Evolutionary conservation across 2,797 vertebrate species (phyloP), one percentile per base, ranked within the genome.

Genomic region (Smutsia temminckii): DNA sequence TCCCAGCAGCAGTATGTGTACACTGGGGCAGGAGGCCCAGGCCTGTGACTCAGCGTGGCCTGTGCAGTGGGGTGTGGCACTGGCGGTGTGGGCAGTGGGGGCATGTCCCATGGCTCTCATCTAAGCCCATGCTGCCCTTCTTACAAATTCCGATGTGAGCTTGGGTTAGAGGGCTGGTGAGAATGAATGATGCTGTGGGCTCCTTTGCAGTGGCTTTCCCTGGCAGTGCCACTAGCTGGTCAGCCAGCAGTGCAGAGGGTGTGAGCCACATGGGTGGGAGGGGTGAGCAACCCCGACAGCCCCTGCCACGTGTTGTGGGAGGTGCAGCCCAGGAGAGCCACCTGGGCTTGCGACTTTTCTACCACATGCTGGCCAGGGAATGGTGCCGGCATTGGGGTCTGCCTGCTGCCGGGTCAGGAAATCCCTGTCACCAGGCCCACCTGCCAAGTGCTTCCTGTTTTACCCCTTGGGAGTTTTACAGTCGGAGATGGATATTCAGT

Each of bases 91-190:
- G 32, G 23, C 18, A 55, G 42, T 4, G 12, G 25, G 71, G 27
- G 1, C 7, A 0, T 17, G 40, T 75, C 46, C 46, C 32, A 0
- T 10, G 13, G 29, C 46, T 78, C 51, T 40, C 0, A 16, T 4
- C 27, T 57, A 37, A 78, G 53, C 75, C 3, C 13, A 34, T 13
- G n/a, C 75, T 8, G n/a, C 75, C 53, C n/a, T 57, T 57, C 53
- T 37, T 37, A 57, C 1, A 5, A 9, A 6, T 37, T 37, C n/a
- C 25, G 12, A 37, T 23, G n/a, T 8, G n/a, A 37, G 53, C n/a
- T 75, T 5, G 72, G 29, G 46, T 10, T 51, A 21, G 29, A n/a
- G 10, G 18, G 9, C 49, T n/a, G 27, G 42, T n/a, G 46, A 51
- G 37, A 51, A 53, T 51, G 29, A 20, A 53, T 51, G 29, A 20